These are phyloP conservation scores for Myotis brandtii DNA, from an alignment of 2,113 vertebrate genomes.

Conservation along the genomic window DNA sequence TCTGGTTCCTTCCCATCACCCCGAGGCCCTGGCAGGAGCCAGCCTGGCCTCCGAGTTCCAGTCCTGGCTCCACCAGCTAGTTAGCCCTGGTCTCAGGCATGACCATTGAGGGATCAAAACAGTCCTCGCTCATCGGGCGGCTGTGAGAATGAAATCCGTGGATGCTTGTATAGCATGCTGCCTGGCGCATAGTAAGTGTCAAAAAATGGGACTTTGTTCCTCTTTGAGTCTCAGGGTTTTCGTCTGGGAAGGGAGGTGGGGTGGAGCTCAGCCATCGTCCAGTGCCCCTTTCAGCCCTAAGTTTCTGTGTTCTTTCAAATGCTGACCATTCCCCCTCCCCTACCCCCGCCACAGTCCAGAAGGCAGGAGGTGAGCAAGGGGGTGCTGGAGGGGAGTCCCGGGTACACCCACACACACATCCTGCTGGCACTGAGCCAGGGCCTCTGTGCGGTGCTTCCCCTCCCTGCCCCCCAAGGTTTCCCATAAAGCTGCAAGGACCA, in stretches of 20 bases:
- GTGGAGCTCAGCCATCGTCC: not conserved
- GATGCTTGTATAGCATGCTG: not conserved
- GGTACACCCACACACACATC: not conserved
- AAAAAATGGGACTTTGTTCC: not conserved
- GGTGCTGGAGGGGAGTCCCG: not conserved
- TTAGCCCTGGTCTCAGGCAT: not conserved
- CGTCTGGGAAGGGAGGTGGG: too few species aligned
- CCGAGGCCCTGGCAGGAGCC: too few species aligned
- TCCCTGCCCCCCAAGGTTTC: not conserved
- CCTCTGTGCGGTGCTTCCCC: not conserved
- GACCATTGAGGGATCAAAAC: not conserved
- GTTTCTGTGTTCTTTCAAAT: not conserved
- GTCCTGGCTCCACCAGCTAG: too few species aligned
- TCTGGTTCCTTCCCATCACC: too few species aligned
- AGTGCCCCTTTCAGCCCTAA: not conserved
- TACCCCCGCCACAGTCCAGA: not conserved
- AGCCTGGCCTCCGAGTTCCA: too few species aligned
- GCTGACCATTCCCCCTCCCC: not conserved
- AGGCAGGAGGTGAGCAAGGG: not conserved
- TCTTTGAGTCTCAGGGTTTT: not conserved
- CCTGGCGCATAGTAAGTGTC: not conserved
- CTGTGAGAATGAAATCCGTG: not conserved
- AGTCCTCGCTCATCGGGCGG: rapidly evolving
- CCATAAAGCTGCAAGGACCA: not conserved
- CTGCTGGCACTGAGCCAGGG: too few species aligned